These are phyloP conservation scores for Cordilura impudica DNA, from an alignment of 2,888 invertebrate species.

Conservation along the genomic window DNA sequence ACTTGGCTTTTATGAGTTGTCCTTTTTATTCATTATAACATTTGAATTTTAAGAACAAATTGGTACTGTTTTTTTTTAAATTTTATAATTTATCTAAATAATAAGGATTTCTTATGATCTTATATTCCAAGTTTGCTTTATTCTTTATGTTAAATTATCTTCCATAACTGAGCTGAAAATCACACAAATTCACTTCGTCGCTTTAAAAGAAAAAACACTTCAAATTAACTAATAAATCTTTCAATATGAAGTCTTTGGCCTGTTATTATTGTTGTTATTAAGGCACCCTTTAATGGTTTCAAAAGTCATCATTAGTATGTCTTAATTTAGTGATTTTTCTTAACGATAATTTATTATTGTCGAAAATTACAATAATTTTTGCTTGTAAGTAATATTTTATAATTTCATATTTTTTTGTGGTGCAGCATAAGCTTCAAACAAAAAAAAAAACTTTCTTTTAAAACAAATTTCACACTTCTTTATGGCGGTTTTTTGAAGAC, in stretches of 20 bases:
- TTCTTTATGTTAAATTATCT: not conserved
- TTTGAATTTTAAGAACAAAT: no score
- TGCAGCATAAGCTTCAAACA: not conserved
- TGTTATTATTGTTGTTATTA: slow-evolving; percentile 27
- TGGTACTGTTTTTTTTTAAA: no score
- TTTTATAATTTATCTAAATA: no score
- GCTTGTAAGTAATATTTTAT: slow-evolving; percentile 24
- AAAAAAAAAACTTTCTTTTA: not conserved
- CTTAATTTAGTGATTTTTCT: slow-evolving; percentile 51
- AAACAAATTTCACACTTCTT: slow-evolving; percentile 47
- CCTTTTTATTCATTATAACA: no score
- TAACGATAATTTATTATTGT: slow-evolving; percentile 53
- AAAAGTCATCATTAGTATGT: slow-evolving; percentile 61
- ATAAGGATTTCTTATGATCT: no score
- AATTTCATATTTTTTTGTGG: not conserved
- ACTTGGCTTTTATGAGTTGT: no score
- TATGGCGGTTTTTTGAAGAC: not conserved
- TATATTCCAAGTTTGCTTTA: no score
- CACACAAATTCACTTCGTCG: not conserved
- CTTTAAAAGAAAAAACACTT: not conserved
- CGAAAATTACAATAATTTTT: slow-evolving; percentile 58
- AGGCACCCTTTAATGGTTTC: slow-evolving; percentile 45
- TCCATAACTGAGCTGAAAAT: not conserved
- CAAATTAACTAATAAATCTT: slow-evolving; percentile 47
- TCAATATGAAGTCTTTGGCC: slow-evolving; percentile 16